A percentile compares a stretch with the other conserved stretches of the same genome.
phyloP scores from a whole-genome alignment of 2,113 vertebrate species.

The Phainopepla nitens region DNA sequence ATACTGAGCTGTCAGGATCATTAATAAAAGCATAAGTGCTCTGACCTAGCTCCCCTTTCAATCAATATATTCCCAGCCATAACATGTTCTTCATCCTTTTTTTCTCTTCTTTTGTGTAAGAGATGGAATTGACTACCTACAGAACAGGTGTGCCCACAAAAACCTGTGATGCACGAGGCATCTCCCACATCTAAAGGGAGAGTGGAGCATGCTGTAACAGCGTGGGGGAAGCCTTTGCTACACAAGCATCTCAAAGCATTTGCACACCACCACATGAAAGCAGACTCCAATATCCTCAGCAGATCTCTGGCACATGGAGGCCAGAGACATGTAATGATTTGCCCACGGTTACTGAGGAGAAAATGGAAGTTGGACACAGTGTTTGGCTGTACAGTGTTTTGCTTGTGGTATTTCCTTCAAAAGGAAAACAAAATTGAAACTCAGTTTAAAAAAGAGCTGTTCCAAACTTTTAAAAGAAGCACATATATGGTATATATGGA shows the following conservation, averaged over 20 bases:
- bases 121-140: not conserved
- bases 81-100: not conserved
- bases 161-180: not conserved
- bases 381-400: not conserved
- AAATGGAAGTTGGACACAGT: not conserved
- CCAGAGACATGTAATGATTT: not conserved
- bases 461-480: not conserved
- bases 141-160: not conserved
- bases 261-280: not conserved
- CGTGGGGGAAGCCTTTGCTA: not conserved
- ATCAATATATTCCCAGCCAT: not conserved
- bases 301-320: not conserved
- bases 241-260: not conserved
- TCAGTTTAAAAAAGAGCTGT: not conserved
- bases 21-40: conserved; percentile 33
- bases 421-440: not conserved
- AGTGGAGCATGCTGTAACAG: not conserved
- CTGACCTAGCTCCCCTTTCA: not conserved
- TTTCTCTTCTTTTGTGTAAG: not conserved
- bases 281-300: not conserved
- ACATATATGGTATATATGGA: not conserved
- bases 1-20: not conserved
- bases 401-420: not conserved
- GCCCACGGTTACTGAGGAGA: not conserved
- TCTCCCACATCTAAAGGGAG: not conserved